Conservation (phyloP, 2,888 invertebrate species). For the Ophion obscuratus region DNA sequence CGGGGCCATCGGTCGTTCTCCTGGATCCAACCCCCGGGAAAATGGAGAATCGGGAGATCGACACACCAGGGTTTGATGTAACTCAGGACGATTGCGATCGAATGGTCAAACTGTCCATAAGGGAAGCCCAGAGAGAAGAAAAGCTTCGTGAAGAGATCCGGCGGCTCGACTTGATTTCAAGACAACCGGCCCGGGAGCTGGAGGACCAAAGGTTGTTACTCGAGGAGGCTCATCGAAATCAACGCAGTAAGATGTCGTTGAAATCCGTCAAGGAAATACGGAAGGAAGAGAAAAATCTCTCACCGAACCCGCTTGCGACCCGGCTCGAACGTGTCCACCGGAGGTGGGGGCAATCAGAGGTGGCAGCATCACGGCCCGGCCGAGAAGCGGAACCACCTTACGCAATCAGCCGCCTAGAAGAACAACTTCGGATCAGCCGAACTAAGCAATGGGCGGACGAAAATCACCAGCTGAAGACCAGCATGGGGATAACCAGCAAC, state of each 20-base stretch:
- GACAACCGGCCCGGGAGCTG: neutral
- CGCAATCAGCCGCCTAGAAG: neutral
- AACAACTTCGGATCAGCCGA: neutral
- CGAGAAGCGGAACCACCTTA: neutral
- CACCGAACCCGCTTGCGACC: constrained; percentile 5
- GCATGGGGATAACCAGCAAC: constrained; percentile 7
- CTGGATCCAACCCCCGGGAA: neutral
- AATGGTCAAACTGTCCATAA: neutral
- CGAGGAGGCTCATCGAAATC: constrained; percentile 25
- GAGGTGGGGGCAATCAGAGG: neutral
- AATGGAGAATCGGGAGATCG: no score
- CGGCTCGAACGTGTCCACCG: constrained; percentile 4
- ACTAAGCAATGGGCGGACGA: constrained; percentile 10
- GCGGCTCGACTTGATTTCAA: constrained; percentile 15
- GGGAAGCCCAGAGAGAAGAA: constrained; percentile 19
- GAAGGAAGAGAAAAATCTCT: no score
- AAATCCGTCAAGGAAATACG: neutral
- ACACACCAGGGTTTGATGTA: neutral
- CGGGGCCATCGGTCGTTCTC: no score
- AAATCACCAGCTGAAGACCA: neutral
- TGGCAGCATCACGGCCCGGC: neutral
- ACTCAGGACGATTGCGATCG: neutral
- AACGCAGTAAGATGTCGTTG: neutral
- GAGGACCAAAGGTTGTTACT: constrained; percentile 13
- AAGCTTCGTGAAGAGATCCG: constrained; percentile 18